Evolutionary conservation across 2,113 vertebrate genomes (phyloP).

Genomic region (Theropithecus gelada): DNA sequence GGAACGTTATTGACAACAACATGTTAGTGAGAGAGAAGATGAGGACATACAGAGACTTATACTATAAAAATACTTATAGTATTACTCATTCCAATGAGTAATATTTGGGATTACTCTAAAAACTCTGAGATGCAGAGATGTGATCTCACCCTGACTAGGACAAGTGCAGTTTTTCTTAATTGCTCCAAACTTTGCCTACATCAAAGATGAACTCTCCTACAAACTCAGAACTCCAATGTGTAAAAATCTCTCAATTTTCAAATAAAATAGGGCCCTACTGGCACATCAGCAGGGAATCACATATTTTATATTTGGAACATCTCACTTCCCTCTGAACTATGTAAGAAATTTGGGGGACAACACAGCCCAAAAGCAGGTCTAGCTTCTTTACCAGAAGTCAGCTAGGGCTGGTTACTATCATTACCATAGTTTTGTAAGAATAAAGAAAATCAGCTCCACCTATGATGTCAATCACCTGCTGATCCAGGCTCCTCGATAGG

Average conservation of each 20-base stretch:
- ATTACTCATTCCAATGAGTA: background rate
- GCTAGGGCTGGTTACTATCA: no score
- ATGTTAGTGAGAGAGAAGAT: background rate
- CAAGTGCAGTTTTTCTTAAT: background rate
- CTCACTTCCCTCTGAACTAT: background rate
- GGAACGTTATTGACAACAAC: background rate
- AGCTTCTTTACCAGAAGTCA: background rate
- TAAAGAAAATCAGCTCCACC: background rate
- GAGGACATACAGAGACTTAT: background rate
- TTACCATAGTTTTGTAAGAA: background rate
- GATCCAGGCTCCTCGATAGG: background rate
- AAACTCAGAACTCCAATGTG: background rate
- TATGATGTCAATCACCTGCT: background rate
- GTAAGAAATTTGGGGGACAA: background rate
- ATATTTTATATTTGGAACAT: background rate
- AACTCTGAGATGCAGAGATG: background rate
- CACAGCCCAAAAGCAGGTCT: background rate
- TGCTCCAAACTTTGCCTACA: background rate
- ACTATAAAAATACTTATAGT: background rate
- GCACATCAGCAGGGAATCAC: background rate
- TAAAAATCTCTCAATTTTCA: conserved; percentile 17
- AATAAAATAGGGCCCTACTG: background rate
- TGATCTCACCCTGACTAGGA: background rate
- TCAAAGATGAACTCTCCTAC: background rate
- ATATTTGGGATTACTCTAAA: background rate